These are phyloP conservation scores for Gila robusta DNA, from an alignment of 2,797 vertebrate species.

Conservation along the genomic window DNA sequence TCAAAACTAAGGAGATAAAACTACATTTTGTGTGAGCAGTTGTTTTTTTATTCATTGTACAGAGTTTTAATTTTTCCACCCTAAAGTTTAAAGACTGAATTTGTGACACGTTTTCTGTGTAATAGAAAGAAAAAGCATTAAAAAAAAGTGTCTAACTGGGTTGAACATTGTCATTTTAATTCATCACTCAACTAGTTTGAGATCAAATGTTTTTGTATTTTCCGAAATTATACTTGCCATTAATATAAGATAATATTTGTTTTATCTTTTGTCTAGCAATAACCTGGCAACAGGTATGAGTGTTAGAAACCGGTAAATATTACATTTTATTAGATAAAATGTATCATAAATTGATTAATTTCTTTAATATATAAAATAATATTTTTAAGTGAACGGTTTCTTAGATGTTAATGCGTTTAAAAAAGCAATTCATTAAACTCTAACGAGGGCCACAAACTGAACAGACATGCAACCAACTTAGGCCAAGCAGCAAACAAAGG, in stretches of 20 bases:
- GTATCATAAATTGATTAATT: no score
- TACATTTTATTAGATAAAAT: not conserved
- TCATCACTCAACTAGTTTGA: no score
- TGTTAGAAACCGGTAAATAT: not conserved
- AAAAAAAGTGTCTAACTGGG: not conserved
- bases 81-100: not conserved
- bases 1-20: not conserved
- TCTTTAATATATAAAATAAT: no score
- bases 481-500: conserved; percentile 26
- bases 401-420: not conserved
- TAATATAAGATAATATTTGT: not conserved
- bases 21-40: not conserved
- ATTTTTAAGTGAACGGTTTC: not conserved
- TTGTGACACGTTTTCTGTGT: not conserved
- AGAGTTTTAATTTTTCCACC: no score
- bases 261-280: not conserved
- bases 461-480: not conserved
- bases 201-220: not conserved
- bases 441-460: not conserved
- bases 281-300: not conserved
- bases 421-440: not conserved
- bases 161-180: not conserved
- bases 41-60: no score
- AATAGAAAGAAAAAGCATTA: not conserved
- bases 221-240: not conserved